phyloP scores from a whole-genome alignment of 2,797 vertebrate genomes.

The Rallus crepitans region DNA sequence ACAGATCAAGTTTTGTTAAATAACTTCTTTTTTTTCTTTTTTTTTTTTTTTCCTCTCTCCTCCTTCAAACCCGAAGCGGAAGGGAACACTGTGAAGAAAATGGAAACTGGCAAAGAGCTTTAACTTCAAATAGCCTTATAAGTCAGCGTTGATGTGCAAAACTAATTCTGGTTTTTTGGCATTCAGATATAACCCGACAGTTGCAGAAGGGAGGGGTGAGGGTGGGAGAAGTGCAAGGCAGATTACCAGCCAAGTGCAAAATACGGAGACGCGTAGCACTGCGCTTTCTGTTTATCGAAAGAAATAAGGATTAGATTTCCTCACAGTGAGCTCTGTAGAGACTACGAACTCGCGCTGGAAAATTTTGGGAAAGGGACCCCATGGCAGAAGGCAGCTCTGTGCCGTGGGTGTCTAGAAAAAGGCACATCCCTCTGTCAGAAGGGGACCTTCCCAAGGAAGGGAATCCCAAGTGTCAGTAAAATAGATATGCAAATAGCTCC shows the following conservation, averaged over 20 bases:
- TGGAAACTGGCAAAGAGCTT: constrained; percentile 69
- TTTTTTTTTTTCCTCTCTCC: constrained; percentile 8
- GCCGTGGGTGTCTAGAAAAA: neutral
- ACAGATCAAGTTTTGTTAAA: constrained; percentile 83
- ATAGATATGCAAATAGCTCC: neutral
- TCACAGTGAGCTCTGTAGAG: neutral
- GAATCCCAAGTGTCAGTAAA: neutral
- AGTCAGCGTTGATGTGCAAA: constrained; percentile 35
- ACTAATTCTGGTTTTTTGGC: constrained; percentile 6
- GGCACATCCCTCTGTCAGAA: neutral
- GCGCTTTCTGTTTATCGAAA: neutral
- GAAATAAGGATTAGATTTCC: neutral
- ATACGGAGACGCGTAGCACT: rapidly evolving
- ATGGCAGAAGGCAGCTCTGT: neutral
- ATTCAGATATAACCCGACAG: constrained; percentile 26
- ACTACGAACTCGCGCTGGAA: neutral
- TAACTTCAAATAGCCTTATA: constrained; percentile 67
- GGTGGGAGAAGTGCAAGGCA: neutral
- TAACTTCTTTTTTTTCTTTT: neutral
- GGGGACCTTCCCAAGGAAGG: neutral
- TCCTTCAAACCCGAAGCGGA: constrained; percentile 65
- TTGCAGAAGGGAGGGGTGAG: constrained; percentile 5
- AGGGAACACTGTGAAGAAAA: constrained; percentile 75
- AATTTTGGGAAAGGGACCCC: neutral
- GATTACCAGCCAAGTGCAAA: neutral